Base-by-base conservation (phyloP, 2,113 vertebrate genomes). In the Gymnarchus niloticus region DNA sequence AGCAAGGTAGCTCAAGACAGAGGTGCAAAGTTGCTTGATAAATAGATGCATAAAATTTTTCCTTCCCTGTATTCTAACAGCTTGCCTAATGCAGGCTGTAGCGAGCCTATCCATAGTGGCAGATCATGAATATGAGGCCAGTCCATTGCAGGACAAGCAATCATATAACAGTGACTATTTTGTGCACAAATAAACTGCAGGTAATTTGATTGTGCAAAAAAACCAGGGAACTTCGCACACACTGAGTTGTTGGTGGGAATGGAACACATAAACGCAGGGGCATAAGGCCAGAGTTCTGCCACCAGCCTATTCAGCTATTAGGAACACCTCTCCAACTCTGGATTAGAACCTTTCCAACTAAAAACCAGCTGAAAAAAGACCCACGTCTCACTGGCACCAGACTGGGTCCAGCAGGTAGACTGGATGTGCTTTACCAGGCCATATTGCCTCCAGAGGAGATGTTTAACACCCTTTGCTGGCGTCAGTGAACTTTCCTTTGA, bases 401-500 rank as follows among this genome's bases (percentile, higher is more conserved):
- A 3, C 6, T 12, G 10, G 14, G 33, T 28, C n/a, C 49, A 54
- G 0, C n/a, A 25, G 1, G 59, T n/a, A 49, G 80, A 17, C 9
- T 8, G 80, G 49, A 65, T 65, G 37, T 21, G n/a, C 23, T 51
- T 52, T 17, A 54, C 9, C 25, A 19, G 81, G 23, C 12, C 25
- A 51, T 56, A 59, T 73, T 37, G 46, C 59, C 6, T 19, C 25
- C 48, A 69, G 84, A 33, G 48, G 65, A 49, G 21, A 77, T 25
- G 7, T 85, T 73, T 56, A 85, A 1, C 21, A 21, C 84, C 48
- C 49, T 25, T 19, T 73, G 48, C 17, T 6, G 28, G 49, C 54
- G 17, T 76, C 83, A 52, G 33, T 56, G 83, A 76, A 51, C 83
- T 57, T 52, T 69, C 61, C 48, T 48, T 46, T 69, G 59, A 65